Conservation (phyloP, 2,888 invertebrate species). For the Nomada ruficornis region DNA sequence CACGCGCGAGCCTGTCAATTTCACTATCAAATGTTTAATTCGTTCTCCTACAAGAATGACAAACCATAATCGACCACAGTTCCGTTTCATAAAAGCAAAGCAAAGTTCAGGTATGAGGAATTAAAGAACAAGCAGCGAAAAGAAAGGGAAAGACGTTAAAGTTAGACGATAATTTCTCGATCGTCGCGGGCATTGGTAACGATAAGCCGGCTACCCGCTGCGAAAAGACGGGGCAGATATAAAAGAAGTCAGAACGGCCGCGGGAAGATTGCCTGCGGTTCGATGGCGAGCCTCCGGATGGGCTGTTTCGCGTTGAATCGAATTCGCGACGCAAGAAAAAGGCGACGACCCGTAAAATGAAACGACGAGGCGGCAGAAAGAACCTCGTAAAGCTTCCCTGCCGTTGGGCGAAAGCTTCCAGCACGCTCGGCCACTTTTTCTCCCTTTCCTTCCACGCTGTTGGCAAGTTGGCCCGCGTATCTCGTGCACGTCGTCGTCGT, state of each 20-base stretch:
- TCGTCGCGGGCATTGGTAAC: conserved; percentile 12
- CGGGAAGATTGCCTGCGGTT: conserved; percentile 58
- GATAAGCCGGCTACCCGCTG: conserved; percentile 1
- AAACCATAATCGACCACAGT: no score
- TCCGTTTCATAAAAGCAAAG: neutral
- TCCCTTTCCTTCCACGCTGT: conserved; percentile 29
- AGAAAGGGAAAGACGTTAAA: neutral
- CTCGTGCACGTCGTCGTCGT: conserved; percentile 18
- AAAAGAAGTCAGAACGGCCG: conserved; percentile 46
- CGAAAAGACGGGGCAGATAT: neutral
- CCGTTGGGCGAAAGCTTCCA: conserved; percentile 52
- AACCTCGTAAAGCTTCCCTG: conserved; percentile 67
- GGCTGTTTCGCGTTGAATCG: conserved; percentile 74
- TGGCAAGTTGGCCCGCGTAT: conserved; percentile 40
- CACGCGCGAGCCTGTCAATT: conserved; percentile 1
- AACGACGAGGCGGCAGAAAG: conserved; percentile 62
- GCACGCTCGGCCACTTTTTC: conserved; percentile 36
- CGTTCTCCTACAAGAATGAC: no score
- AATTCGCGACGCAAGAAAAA: conserved; percentile 69
- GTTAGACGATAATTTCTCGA: conserved; percentile 11
- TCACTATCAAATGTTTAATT: no score
- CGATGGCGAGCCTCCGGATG: conserved; percentile 57
- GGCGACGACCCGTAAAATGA: conserved; percentile 77
- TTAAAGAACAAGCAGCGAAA: neutral
- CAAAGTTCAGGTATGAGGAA: neutral